Conservation (phyloP, 2,113 vertebrate genomes). For the Gadus chalcogrammus region DNA sequence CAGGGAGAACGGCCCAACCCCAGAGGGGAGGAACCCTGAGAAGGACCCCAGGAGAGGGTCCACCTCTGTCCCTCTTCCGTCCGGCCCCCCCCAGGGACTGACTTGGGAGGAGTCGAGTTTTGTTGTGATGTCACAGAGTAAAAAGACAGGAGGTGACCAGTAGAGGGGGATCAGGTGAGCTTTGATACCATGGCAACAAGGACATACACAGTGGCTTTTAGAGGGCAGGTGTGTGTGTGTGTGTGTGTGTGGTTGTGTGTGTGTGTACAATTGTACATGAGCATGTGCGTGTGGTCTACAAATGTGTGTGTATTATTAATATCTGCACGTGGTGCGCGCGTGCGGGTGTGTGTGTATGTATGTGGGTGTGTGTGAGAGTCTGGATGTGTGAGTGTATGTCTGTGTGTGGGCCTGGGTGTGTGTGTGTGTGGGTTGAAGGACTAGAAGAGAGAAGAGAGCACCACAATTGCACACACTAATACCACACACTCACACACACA, state of each 20-base stretch:
- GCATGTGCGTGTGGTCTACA: not conserved
- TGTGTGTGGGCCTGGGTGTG: not conserved
- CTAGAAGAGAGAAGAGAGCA: conserved; percentile 39
- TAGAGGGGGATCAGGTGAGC: no score
- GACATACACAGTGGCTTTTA: no score
- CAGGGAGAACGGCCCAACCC: no score
- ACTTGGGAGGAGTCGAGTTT: no score
- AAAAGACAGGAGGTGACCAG: no score
- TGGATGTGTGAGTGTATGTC: not conserved
- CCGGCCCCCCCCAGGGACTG: no score
- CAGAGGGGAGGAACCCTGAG: no score
- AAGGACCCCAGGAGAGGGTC: conserved; percentile 46
- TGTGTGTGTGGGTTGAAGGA: conserved; percentile 14
- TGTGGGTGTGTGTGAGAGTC: conserved; percentile 22
- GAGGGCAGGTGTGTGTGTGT: not conserved
- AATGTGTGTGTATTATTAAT: conserved; percentile 1
- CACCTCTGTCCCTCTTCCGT: no score
- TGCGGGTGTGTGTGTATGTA: conserved; percentile 32
- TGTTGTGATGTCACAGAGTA: no score
- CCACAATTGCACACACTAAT: conserved; percentile 28
- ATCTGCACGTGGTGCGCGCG: not conserved
- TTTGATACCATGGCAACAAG: no score
- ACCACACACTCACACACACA: conserved; percentile 38
- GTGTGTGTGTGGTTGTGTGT: no score
- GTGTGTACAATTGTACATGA: not conserved